A percentile compares a stretch with the other conserved stretches of the same genome.
These are phyloP conservation scores for Taphrorychus bicolor DNA, from an alignment of 2,888 invertebrate species.

Conservation along the genomic window DNA sequence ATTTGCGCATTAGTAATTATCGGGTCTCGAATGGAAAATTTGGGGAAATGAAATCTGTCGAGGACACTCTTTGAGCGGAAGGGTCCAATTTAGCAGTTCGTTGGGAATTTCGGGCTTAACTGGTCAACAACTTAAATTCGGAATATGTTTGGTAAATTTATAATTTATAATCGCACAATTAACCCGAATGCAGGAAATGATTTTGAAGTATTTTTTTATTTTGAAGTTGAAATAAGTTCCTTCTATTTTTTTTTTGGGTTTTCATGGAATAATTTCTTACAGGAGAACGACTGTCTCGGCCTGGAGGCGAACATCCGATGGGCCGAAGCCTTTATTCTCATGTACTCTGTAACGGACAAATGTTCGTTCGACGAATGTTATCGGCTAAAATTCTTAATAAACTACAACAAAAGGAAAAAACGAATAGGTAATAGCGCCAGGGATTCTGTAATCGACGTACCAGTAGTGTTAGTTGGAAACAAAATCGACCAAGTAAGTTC, in stretches of 20 bases:
- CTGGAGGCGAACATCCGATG: slow-evolving; percentile 83
- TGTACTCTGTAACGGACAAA: slow-evolving; percentile 89
- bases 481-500: slow-evolving; percentile 72
- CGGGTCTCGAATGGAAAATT: background rate
- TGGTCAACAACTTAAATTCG: background rate
- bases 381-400: slow-evolving; percentile 77
- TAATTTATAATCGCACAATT: background rate
- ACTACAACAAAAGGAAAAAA: slow-evolving; percentile 77
- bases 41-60: background rate
- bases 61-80: background rate
- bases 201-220: too few relatives aligned
- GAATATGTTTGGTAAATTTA: background rate
- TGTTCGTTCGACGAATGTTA: slow-evolving; percentile 89
- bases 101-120: background rate
- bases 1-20: too few relatives aligned
- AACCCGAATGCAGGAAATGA: too few relatives aligned
- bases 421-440: slow-evolving; percentile 67
- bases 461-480: slow-evolving; percentile 83
- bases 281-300: slow-evolving; percentile 73
- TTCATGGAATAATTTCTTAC: slow-evolving; percentile 45
- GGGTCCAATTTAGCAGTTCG: background rate
- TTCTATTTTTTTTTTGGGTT: too few relatives aligned
- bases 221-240: too few relatives aligned
- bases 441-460: slow-evolving; percentile 71
- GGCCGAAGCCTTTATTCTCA: slow-evolving; percentile 87